Evolutionary conservation across 2,113 vertebrate genomes (phyloP), one percentile per base, ranked within the genome.

Genomic region (Dryoscopus gambensis): DNA sequence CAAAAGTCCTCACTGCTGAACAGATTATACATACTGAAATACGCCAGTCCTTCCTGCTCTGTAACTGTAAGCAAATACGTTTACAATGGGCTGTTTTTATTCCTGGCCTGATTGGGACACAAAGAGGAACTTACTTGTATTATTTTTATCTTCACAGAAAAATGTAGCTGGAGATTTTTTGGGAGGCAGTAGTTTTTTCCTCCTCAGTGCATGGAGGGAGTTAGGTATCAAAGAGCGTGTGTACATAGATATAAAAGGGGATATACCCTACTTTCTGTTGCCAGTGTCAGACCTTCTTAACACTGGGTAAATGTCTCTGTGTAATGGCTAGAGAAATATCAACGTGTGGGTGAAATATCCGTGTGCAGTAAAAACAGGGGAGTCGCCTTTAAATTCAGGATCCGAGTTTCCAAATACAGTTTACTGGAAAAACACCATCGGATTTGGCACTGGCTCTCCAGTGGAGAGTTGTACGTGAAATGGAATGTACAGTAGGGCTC

Each of bases 121-220:
- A 70, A 92, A 88, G 37, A 90, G 19, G 37, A 81, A 84, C 24
- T 82, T n/a, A 18, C 0, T 13, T 13, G 27, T 25, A 49, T 65
- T 28, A n/a, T 37, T 92, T 83, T 89, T 81, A n/a, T 85, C 55
- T 62, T 87, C 30, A 87, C 33, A 87, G 50, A 79, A 56, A 82
- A 85, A 69, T 5, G 9, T 46, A 87, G 35, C 27, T 46, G 7
- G 15, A 81, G 13, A 33, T n/a, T n/a, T 67, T 70, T 39, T 31
- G 6, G 5, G 4, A 27, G 10, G 11, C 13, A 2, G 3, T 30
- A 53, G 6, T 9, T 33, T 75, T 92, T 67, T 30, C 60, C 40
- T 22, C 22, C 67, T 68, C 23, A 46, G 0, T 15, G 17, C 0
- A 0, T 0, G 1, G 11, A 64, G 10, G 13, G 19, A 52, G 6